Evolutionary conservation across 2,113 vertebrate genomes (phyloP), one percentile per base, ranked within the genome.

Genomic region (Alectura lathami): DNA sequence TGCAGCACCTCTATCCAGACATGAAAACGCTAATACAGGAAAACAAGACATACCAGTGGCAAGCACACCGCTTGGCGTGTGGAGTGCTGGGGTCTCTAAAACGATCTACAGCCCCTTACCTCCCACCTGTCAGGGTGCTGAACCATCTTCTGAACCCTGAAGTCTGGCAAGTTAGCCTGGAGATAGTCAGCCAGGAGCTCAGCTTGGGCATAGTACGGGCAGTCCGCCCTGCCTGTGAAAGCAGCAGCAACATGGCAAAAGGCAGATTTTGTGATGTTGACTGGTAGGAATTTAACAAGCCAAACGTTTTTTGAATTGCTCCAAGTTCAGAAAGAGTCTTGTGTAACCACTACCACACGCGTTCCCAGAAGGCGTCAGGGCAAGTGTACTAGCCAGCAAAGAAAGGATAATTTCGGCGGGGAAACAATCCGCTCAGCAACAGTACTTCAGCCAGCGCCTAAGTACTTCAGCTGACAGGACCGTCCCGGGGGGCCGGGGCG

Each of bases 151-250:
- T 98, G 98, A 81, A 98, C 93, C 38, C 24, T 97, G 97, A 99
- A 99, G 97, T 98, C 56, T 13, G 98, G 99, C 88, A 99, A 97
- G 90, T 98, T 98, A 88, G 93, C 90, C 67, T 98, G 97, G 66
- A 99, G 97, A 36, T 96, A 95, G 84, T 99, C 99, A 57, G 98
- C 98, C 72, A 99, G 97, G 42, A 98, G 97, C 80, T 99, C 99
- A 45, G 98, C 98, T 97, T 98, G 99, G 54, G 99, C 99, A 81
- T 98, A 99, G 95, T 97, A 86, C 1, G 98, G 99, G 64, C 99
- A 99, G 91, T 99, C 94, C 16, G 98, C 97, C 93, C 88, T 98
- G 42, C 99, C 99, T 99, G 91, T 17, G 72, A 89, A 93, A 34
- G 79, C 13, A 93, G 43, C 4, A 60, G 80, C n/a, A 76, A 4